Conservation (phyloP, 2,888 invertebrate genomes). For the Mechanitis mazaeus region DNA sequence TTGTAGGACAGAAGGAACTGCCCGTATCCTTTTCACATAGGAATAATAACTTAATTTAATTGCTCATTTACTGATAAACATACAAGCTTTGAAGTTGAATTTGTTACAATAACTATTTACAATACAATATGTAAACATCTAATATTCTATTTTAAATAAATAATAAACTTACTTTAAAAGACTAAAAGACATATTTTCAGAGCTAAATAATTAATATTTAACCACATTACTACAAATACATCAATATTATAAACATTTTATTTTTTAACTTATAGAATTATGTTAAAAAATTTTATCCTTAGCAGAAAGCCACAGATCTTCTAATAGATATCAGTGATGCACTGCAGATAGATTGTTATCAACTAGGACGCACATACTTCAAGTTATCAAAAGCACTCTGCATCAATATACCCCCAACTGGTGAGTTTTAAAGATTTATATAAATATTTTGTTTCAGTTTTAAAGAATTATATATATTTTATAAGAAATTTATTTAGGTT, state of each 20-base stretch:
- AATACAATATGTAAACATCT: too few species aligned
- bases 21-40: conserved; percentile 83
- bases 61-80: too few species aligned
- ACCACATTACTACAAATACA: background rate
- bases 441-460: background rate
- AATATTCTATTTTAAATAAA: too few species aligned
- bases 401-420: conserved; percentile 92
- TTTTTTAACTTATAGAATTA: background rate
- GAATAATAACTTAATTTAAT: background rate
- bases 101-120: too few species aligned
- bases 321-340: conserved; percentile 98
- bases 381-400: conserved; percentile 91
- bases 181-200: too few species aligned
- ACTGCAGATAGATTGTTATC: conserved; percentile 97
- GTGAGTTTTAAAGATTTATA: conserved; percentile 72
- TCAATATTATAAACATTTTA: background rate
- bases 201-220: background rate
- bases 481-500: too few species aligned
- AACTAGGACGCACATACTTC: conserved; percentile 94
- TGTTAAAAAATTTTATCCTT: conserved; percentile 39
- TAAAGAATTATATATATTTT: too few species aligned
- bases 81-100: too few species aligned
- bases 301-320: conserved; percentile 80
- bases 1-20: conserved; percentile 95
- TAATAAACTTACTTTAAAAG: too few species aligned